Evolutionary conservation across 2,888 invertebrate genomes (phyloP).

Genomic region (Osedax frankpressi): DNA sequence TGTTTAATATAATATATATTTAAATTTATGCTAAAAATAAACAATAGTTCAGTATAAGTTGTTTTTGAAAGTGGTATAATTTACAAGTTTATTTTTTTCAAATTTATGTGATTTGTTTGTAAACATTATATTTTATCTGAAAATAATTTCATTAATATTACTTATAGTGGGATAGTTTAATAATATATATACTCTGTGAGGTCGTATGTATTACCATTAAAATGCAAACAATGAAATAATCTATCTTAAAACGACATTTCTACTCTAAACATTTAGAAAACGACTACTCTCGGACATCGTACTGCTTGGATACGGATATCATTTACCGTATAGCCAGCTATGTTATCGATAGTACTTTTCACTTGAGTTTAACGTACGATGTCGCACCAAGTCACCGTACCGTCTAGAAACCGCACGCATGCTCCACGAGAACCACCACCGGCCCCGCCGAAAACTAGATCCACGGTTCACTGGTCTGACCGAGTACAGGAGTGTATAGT

Average conservation of each 20-base stretch:
- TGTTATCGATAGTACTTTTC: too few species aligned
- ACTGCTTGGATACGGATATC: background rate
- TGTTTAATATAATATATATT: background rate
- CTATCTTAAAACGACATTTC: too few species aligned
- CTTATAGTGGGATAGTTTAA: background rate
- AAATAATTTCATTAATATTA: background rate
- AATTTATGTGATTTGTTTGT: background rate
- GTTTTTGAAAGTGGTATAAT: background rate
- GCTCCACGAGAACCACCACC: background rate
- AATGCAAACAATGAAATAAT: too few species aligned
- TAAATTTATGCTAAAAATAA: background rate
- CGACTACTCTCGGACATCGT: too few species aligned
- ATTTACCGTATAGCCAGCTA: too few species aligned
- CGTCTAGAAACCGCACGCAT: background rate
- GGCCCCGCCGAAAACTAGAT: background rate
- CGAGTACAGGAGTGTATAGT: constrained; percentile 47
- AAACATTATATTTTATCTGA: background rate
- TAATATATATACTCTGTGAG: too few species aligned
- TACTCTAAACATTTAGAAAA: background rate
- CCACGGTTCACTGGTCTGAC: constrained; percentile 44
- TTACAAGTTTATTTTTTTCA: background rate
- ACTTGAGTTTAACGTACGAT: too few species aligned
- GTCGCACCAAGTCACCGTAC: background rate
- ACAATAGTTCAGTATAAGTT: background rate
- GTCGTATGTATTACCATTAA: too few species aligned